Evolutionary conservation across 2,113 vertebrate species (phyloP).

Genomic region (Phyllopteryx taeniolatus): DNA sequence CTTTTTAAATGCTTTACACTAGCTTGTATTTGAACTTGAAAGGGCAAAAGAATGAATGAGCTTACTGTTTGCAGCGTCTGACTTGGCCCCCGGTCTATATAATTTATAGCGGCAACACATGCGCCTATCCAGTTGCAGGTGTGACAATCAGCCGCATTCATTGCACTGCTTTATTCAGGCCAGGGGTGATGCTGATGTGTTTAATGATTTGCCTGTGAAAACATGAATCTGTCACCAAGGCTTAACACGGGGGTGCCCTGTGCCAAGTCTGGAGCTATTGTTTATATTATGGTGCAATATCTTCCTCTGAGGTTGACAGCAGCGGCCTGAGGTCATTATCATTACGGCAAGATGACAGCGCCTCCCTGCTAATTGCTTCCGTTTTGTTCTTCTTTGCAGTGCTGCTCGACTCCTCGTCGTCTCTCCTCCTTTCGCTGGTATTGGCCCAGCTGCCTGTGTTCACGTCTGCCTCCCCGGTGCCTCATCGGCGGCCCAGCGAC

Average conservation of each 20-base stretch:
- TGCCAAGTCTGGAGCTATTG: constrained; percentile 67
- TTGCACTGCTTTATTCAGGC: constrained; percentile 37
- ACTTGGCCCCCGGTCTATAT: constrained; percentile 59
- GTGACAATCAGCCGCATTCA: constrained; percentile 69
- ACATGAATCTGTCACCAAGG: constrained; percentile 60
- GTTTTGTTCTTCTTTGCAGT: constrained; percentile 62
- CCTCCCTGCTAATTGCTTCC: constrained; percentile 64
- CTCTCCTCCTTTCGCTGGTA: constrained; percentile 74
- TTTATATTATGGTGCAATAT: constrained; percentile 68
- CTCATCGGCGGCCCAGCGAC: constrained; percentile 61
- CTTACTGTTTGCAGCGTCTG: constrained; percentile 60
- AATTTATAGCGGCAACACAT: constrained; percentile 60
- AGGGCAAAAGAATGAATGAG: constrained; percentile 69
- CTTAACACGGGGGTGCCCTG: constrained; percentile 18
- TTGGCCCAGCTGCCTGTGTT: constrained; percentile 76
- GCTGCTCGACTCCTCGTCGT: constrained; percentile 75
- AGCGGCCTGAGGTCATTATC: constrained; percentile 59
- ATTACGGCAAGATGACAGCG: constrained; percentile 62
- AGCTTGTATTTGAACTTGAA: constrained; percentile 71
- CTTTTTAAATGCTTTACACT: constrained; percentile 60
- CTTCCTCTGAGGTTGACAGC: constrained; percentile 57
- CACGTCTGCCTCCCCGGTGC: constrained; percentile 64
- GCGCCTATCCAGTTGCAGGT: constrained; percentile 70
- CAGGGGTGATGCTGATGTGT: constrained; percentile 49
- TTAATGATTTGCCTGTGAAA: constrained; percentile 66